Percentiles rank a stretch among this genome's conserved stretches.
These are phyloP conservation scores for Nycticryphes semicollaris DNA, from an alignment of 2,113 vertebrate genomes.

Conservation along the genomic window DNA sequence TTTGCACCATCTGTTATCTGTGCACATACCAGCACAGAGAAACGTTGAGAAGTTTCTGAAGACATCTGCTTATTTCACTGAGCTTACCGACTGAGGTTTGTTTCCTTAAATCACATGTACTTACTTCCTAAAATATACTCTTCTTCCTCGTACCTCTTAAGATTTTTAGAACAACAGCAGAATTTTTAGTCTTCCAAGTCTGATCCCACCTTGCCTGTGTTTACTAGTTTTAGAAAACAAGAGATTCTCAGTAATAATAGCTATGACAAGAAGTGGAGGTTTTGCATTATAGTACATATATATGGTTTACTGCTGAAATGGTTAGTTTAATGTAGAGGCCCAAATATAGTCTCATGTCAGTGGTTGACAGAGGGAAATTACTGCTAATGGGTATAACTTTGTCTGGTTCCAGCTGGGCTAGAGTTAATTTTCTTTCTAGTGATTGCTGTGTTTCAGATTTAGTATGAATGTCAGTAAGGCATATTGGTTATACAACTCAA, in stretches of 20 bases:
- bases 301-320: background rate
- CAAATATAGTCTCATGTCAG: background rate
- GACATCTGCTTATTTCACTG: slow-evolving; percentile 45
- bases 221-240: background rate
- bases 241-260: background rate
- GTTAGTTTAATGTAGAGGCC: background rate
- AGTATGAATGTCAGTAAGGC: background rate
- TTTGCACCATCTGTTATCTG: slow-evolving; percentile 52
- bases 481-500: background rate
- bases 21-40: slow-evolving; percentile 3
- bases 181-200: background rate
- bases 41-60: slow-evolving; percentile 31
- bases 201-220: background rate
- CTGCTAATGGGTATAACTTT: background rate
- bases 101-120: background rate
- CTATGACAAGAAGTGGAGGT: background rate
- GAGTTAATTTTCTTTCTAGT: background rate
- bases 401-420: background rate
- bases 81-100: background rate
- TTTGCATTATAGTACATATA: background rate
- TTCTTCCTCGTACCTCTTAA: background rate
- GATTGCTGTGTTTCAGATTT: background rate
- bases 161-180: background rate
- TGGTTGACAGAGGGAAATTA: background rate
- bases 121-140: background rate